A percentile compares a stretch with the other conserved stretches of the same genome.
These are phyloP conservation scores for Lysiphlebus fabarum DNA, from an alignment of 1,140 invertebrate species.

Conservation along the genomic window DNA sequence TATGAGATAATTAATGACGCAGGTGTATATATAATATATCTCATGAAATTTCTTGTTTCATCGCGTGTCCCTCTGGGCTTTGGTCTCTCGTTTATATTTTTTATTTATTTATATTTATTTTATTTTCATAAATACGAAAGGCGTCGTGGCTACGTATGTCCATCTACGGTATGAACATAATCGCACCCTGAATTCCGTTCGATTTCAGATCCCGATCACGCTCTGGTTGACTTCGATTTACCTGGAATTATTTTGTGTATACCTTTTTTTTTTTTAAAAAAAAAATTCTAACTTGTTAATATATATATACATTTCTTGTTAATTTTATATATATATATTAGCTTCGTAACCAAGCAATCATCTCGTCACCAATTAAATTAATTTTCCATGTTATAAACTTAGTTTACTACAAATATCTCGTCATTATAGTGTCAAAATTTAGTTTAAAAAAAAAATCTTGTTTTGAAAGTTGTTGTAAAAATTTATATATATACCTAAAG, in stretches of 20 bases:
- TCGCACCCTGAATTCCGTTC: slow-evolving; percentile 23
- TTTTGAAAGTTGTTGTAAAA: too few relatives aligned
- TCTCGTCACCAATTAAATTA: slow-evolving; percentile 19
- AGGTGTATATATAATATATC: slow-evolving; percentile 23
- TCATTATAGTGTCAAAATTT: too few relatives aligned
- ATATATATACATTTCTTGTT: neutral
- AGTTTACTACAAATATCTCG: neutral
- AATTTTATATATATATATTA: neutral
- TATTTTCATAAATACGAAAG: too few relatives aligned
- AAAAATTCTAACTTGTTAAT: neutral
- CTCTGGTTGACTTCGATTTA: slow-evolving; percentile 17
- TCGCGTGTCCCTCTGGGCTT: slow-evolving; percentile 29
- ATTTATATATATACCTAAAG: too few relatives aligned
- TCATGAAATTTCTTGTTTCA: slow-evolving; percentile 27
- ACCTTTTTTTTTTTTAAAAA: slow-evolving; percentile 13
- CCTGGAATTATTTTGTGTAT: slow-evolving; percentile 17
- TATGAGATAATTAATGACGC: slow-evolving; percentile 34
- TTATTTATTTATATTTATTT: too few relatives aligned
- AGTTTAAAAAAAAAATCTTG: too few relatives aligned
- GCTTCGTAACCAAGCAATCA: slow-evolving; percentile 19
- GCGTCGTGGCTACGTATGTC: slow-evolving; percentile 15
- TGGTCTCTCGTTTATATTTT: too few relatives aligned
- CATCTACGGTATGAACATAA: slow-evolving; percentile 26
- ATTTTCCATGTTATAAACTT: slow-evolving; percentile 1
- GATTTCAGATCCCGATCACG: slow-evolving; percentile 22